Evolutionary conservation across 2,797 vertebrate species (phyloP).

Genomic region (Meda fulgida): DNA sequence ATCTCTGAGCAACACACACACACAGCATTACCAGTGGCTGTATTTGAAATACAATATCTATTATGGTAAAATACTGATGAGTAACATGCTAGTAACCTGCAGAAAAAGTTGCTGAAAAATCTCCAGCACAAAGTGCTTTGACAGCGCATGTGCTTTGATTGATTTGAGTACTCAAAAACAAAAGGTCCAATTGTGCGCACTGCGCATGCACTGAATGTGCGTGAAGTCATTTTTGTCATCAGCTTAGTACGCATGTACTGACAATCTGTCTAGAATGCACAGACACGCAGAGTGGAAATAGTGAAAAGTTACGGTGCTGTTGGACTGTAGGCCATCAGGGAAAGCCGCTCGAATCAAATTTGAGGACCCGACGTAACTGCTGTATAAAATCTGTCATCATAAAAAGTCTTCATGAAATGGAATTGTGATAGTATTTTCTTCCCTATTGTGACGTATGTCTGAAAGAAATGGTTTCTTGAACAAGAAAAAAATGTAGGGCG

Average conservation of each 20-base stretch:
- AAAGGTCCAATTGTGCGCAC: no score
- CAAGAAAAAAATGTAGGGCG: background rate
- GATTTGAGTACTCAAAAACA: no score
- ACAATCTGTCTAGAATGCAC: background rate
- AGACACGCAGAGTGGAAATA: background rate
- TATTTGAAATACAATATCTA: no score
- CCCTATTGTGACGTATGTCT: background rate
- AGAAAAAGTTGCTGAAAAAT: no score
- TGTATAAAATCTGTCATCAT: background rate
- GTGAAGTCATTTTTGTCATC: no score
- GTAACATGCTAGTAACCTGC: no score
- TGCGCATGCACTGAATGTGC: no score
- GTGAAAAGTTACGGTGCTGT: background rate
- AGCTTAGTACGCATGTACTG: background rate
- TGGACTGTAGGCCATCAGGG: background rate
- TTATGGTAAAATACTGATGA: no score
- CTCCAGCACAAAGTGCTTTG: no score
- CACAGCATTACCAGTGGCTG: no score
- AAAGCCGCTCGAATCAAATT: background rate
- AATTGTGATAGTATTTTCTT: background rate
- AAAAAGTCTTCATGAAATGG: background rate
- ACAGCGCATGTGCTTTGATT: no score
- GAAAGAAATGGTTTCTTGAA: background rate
- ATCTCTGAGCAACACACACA: no score
- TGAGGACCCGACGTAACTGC: background rate